These are phyloP conservation scores for Actenoides lindsayi DNA, from an alignment of 2,113 vertebrate genomes.

Conservation along the genomic window DNA sequence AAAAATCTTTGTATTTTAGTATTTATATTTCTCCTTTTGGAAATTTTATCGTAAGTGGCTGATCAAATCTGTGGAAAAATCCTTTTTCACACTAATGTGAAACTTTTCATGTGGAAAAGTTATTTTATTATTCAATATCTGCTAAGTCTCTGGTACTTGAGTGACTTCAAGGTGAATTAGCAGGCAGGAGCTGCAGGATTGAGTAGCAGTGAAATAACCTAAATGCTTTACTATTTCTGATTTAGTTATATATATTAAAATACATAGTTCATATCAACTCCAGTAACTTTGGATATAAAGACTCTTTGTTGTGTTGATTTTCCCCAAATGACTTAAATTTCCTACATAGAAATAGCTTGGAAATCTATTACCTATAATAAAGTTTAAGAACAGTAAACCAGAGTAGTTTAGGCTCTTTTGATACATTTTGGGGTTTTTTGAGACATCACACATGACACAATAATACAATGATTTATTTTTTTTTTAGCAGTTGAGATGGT, in stretches of 20 bases:
- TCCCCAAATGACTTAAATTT: not conserved
- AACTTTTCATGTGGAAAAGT: not conserved
- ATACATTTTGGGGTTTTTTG: not conserved
- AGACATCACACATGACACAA: not conserved
- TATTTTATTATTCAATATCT: not conserved
- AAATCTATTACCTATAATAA: not conserved
- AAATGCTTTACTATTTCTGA: not conserved
- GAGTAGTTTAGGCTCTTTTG: not conserved
- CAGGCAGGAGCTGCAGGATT: fast-evolving
- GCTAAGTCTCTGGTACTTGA: not conserved
- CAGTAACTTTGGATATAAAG: not conserved
- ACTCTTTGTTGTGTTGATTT: not conserved
- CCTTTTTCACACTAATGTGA: not conserved
- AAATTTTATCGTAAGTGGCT: not conserved
- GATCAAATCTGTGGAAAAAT: not conserved
- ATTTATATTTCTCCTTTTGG: not conserved
- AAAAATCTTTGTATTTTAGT: not conserved
- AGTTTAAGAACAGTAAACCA: not conserved
- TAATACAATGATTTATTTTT: not conserved
- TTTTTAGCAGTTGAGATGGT: not conserved
- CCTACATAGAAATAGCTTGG: not conserved
- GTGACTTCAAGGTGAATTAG: not conserved
- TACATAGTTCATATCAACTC: not conserved
- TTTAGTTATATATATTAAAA: not conserved
- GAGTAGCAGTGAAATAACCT: not conserved